A percentile compares a stretch with the other conserved stretches of the same genome.
Evolutionary conservation across 2,113 vertebrate genomes (phyloP).

Genomic region (Nothocercus nigrocapillus): DNA sequence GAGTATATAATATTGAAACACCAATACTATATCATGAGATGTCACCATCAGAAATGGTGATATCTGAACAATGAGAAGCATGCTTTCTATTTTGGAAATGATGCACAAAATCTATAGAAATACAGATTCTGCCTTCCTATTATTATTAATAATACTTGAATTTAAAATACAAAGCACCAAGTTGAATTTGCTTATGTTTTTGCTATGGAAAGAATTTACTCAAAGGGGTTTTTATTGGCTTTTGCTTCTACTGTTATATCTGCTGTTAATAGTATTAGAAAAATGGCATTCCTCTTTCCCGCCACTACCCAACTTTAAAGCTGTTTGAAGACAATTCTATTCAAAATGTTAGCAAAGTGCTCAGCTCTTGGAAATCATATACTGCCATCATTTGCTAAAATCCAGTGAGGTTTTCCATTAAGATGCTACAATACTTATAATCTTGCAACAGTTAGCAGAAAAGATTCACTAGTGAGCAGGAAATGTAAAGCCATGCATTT

Average conservation of each 20-base stretch:
- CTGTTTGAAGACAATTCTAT: neutral
- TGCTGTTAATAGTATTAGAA: neutral
- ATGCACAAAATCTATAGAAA: neutral
- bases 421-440: neutral
- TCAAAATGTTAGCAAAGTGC: neutral
- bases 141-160: neutral
- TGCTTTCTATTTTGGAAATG: neutral
- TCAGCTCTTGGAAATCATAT: neutral
- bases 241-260: neutral
- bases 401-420: neutral
- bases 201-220: neutral
- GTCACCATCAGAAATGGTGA: neutral
- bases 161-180: neutral
- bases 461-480: neutral
- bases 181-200: neutral
- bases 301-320: accelerated
- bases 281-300: neutral
- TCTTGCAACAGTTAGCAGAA: neutral
- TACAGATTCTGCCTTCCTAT: neutral
- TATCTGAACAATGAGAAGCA: neutral
- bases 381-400: neutral
- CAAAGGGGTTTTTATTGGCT: neutral
- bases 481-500: neutral
- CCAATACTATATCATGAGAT: neutral
- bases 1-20: neutral